Evolutionary conservation across 2,113 vertebrate genomes (phyloP).

Genomic region (Pachypanchax playfairii): DNA sequence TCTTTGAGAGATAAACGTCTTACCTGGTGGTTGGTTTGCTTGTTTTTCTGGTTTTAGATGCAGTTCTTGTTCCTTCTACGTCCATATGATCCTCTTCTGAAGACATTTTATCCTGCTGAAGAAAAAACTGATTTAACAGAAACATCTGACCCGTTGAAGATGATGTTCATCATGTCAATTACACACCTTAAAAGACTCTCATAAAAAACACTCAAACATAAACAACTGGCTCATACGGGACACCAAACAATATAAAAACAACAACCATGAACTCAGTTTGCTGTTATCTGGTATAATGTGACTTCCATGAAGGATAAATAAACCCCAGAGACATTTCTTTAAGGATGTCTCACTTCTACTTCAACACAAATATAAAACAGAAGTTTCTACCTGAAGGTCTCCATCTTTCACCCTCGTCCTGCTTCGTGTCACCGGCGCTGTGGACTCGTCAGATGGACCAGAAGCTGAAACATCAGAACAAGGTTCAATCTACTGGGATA

Average conservation of each 20-base stretch:
- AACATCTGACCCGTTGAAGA: too few species aligned
- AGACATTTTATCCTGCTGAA: constrained; percentile 53
- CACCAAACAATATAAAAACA: too few species aligned
- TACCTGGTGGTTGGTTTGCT: constrained; percentile 67
- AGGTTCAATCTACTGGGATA: background rate
- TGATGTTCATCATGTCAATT: too few species aligned
- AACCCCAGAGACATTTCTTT: too few species aligned
- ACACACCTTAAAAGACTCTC: too few species aligned
- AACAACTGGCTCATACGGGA: too few species aligned
- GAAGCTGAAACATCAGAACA: constrained; percentile 15
- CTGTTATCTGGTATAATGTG: too few species aligned
- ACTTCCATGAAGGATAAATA: too few species aligned
- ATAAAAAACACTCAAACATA: too few species aligned
- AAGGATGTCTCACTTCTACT: too few species aligned
- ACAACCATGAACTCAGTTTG: too few species aligned
- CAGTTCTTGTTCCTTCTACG: constrained; percentile 29
- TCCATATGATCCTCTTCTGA: constrained; percentile 42
- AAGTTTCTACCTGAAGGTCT: constrained; percentile 38
- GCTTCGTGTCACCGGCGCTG: constrained; percentile 54
- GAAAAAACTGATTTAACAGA: background rate
- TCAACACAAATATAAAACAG: too few species aligned
- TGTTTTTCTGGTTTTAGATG: constrained; percentile 61
- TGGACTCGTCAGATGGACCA: constrained; percentile 20
- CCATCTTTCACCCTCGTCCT: constrained; percentile 35
- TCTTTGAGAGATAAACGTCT: constrained; percentile 14